These are phyloP conservation scores for Rotaria magnacalcarata DNA, from an alignment of 2,888 invertebrate genomes.

Conservation along the genomic window DNA sequence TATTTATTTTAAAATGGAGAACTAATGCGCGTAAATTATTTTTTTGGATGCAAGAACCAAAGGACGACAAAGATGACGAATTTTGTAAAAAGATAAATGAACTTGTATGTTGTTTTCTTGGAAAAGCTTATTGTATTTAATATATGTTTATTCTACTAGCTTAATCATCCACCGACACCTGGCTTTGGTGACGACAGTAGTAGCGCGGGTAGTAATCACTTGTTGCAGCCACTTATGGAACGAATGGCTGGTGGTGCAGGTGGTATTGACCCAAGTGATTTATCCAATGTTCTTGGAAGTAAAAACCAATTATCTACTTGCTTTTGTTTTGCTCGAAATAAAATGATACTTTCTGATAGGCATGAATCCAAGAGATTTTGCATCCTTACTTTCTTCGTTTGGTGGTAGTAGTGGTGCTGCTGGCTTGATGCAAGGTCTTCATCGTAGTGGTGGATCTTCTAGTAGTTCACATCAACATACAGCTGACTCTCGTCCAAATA, in stretches of 20 bases:
- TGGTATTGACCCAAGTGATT: conserved; percentile 3
- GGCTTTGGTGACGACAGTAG: conserved; percentile 48
- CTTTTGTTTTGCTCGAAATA: background rate
- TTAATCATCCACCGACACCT: conserved; percentile 51
- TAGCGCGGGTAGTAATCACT: background rate
- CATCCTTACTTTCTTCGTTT: background rate
- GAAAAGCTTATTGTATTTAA: background rate
- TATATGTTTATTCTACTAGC: background rate
- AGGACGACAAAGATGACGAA: conserved; percentile 44
- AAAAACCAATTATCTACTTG: background rate
- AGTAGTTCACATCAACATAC: background rate
- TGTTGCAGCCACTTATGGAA: background rate
- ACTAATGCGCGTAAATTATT: conserved; percentile 84
- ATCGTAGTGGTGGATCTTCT: background rate
- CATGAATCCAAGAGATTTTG: background rate
- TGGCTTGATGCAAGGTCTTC: background rate
- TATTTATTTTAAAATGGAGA: conserved; percentile 90
- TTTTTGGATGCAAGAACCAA: conserved; percentile 85
- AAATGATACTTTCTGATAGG: background rate
- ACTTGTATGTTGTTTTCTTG: background rate
- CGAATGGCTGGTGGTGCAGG: background rate
- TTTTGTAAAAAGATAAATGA: conserved; percentile 59
- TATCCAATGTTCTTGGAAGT: conserved; percentile 12
- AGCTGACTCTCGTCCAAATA: background rate
- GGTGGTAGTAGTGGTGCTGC: background rate